Evolutionary conservation across 1,140 invertebrate species (phyloP), one percentile per base, ranked within the genome.

Genomic region (Drosophila lacteicornis): DNA sequence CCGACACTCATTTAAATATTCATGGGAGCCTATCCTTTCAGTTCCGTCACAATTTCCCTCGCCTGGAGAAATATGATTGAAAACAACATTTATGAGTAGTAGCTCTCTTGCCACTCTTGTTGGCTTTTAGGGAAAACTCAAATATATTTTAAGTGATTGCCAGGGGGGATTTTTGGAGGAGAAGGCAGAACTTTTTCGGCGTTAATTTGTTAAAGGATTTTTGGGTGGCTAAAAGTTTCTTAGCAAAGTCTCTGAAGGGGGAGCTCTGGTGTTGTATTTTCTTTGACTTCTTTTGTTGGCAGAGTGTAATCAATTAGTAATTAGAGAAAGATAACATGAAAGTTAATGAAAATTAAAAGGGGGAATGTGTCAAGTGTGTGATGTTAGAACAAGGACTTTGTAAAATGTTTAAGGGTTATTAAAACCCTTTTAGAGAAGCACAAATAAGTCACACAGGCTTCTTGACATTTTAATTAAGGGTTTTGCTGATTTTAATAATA

Each of bases 101-200:
- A 36, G 40, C 40, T 55, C 22, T 25, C 22, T 13, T 22, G 51
- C 33, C 40, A 51, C 55, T 69, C 46, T 59, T 46, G 42, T 61
- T 47, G 45, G 60, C 42, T 51, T 47, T 57, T 43, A 61, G 22
- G 19, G 43, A 17, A 40, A 63, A 42, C 40, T 82, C 61, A 69
- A 69, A 69, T 75, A 79, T 43, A 60, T 80, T 83, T 77, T 58
- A 80, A 76, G 50, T 80, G 81, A 76, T 84, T 83, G 81, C 81
- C 42, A 17, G 27, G 42, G 73, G 73, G 62, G 33, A 11, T 33
- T 46, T n/a, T n/a, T 56, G 30, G 36, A 11, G 13, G 43, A 15
- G 40, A 17, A 11, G 13, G 12, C 40, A 78, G 22, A 25, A 74
- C 47, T 74, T 79, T 79, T 79, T 17, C 7, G 76, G 75, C 43